Evolutionary conservation across 1,140 invertebrate genomes (phyloP).

Genomic region (Drosophila willistoni): DNA sequence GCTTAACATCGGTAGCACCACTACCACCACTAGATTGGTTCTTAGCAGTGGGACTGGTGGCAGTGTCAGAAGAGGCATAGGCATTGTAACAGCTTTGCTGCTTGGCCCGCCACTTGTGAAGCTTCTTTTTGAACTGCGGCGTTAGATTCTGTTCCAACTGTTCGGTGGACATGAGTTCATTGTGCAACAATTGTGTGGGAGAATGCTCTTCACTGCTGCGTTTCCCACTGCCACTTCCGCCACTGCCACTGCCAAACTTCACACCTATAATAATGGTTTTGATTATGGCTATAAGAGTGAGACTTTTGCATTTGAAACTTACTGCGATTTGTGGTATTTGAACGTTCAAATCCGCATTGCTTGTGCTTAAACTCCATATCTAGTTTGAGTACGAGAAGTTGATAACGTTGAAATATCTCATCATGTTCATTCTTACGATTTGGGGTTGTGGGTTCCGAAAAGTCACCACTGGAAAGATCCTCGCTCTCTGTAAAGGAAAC

Average conservation of each 20-base stretch:
- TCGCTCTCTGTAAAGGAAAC: constrained; percentile 69
- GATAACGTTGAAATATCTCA: constrained; percentile 86
- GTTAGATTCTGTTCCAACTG: constrained; percentile 87
- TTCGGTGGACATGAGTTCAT: constrained; percentile 67
- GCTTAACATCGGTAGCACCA: constrained; percentile 58
- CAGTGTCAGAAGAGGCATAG: constrained; percentile 62
- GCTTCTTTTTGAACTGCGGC: constrained; percentile 91
- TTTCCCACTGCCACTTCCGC: constrained; percentile 74
- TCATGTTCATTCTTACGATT: constrained; percentile 82
- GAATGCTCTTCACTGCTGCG: constrained; percentile 72
- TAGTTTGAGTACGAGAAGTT: constrained; percentile 87
- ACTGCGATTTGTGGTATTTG: constrained; percentile 62
- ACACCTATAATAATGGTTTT: constrained; percentile 31
- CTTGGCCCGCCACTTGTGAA: constrained; percentile 93
- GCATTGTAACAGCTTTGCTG: constrained; percentile 81
- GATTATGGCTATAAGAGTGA: too few relatives aligned
- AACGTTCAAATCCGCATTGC: constrained; percentile 88
- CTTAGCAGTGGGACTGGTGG: constrained; percentile 80
- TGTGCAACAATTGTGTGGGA: constrained; percentile 59
- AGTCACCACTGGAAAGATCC: constrained; percentile 81
- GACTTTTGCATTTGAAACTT: constrained; percentile 23
- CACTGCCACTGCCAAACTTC: constrained; percentile 52
- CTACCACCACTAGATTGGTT: constrained; percentile 65
- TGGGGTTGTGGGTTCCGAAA: constrained; percentile 77
- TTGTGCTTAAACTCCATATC: constrained; percentile 89